Evolutionary conservation across 2,113 vertebrate species (phyloP), one percentile per base, ranked within the genome.

Genomic region (Stomatorhinus ivindoensis): DNA sequence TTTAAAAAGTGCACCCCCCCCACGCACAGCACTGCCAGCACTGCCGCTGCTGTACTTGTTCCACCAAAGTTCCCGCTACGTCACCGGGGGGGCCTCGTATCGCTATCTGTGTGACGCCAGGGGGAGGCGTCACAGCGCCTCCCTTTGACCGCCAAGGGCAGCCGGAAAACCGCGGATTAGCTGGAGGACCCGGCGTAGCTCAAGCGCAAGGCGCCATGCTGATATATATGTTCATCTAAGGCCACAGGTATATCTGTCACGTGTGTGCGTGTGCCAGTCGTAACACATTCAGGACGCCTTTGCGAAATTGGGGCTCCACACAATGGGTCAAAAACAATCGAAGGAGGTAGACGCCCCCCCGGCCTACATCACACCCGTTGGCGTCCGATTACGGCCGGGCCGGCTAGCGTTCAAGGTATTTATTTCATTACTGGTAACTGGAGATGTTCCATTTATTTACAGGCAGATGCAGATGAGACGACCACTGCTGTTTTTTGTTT

Each of bases 31-130:
- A 13, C 73, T 4, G 69, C 1, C 11, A 35, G 3, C 31, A 15
- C 69, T 19, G 69, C 5, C 2, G 94, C 92, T 93, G 94, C 93
- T 91, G 53, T 88, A 84, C 50, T 87, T 89, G n/a, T 17, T 9
- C 53, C 69, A 87, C 15, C 50, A 55, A 88, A 89, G 90, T 91
- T 90, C 92, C 92, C 91, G 9, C 92, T 91, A 92, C 92, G 92
- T 92, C 92, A 91, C 91, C 27, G 61, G 91, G 90, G 92, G 8
- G 47, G 86, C 51, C 58, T 82, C 17, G 10, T 39, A 35, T 84
- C 15, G 19, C 48, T 87, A n/a, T 46, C 47, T 35, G 65, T 19
- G 42, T 13, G 84, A 65, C 4, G 10, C 55, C 21, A 21, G 15
- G 42, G 21, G 44, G n/a, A n/a, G 87, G 85, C 17, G 7, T 50